These are phyloP conservation scores for Ariopsis seemanni DNA, from an alignment of 2,113 vertebrate genomes.

Conservation along the genomic window DNA sequence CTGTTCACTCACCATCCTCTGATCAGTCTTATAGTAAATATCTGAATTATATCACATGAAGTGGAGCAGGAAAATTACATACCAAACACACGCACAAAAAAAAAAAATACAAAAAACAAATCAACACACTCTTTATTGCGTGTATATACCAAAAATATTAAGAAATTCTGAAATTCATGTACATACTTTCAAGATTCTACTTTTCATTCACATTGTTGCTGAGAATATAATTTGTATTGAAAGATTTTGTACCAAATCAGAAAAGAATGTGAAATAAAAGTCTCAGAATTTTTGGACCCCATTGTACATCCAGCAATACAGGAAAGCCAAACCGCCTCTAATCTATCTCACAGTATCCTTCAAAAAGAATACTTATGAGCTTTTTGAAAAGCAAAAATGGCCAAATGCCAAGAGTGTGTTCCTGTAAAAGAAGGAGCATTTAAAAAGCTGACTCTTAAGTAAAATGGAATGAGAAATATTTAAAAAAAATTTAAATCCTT, in stretches of 20 bases:
- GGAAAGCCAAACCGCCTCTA: constrained; percentile 26
- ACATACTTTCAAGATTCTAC: background rate
- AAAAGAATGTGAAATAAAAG: background rate
- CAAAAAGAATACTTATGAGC: constrained; percentile 1
- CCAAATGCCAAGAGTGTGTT: background rate
- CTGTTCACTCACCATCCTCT: constrained; percentile 9
- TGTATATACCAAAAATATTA: background rate
- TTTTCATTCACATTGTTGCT: background rate
- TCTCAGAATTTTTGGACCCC: background rate
- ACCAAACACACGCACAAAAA: background rate
- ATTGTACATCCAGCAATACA: background rate
- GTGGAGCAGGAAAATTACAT: background rate
- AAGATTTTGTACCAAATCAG: background rate
- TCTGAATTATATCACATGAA: constrained; percentile 20
- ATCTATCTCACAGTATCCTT: constrained; percentile 19
- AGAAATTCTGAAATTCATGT: background rate
- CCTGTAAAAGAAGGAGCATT: background rate
- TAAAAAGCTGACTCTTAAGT: background rate
- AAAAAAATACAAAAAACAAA: background rate
- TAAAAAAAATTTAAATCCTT: background rate
- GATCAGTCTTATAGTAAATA: constrained; percentile 5
- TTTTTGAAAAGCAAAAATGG: constrained; percentile 14
- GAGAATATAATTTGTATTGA: background rate
- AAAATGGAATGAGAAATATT: background rate
- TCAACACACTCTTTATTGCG: background rate